Evolutionary conservation across 2,113 vertebrate genomes (phyloP).

Genomic region (Cinclus cinclus): DNA sequence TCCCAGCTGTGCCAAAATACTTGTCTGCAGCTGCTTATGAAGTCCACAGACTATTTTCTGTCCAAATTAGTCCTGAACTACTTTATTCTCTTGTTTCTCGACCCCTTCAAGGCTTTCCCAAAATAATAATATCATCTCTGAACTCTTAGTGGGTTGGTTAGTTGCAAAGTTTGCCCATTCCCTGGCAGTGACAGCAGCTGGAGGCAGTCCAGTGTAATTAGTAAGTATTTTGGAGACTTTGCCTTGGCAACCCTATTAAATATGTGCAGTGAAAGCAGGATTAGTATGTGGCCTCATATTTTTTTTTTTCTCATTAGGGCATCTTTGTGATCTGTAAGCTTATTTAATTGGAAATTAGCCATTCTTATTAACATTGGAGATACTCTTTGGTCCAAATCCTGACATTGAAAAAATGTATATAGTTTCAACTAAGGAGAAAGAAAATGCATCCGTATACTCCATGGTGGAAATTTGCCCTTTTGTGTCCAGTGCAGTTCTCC

Average conservation of each 20-base stretch:
- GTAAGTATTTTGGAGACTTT: constrained; percentile 32
- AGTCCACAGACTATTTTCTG: neutral
- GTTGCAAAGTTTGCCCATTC: neutral
- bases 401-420: constrained; percentile 4
- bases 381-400: neutral
- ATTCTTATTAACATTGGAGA: constrained; percentile 32
- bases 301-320: constrained; percentile 7
- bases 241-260: constrained; percentile 35
- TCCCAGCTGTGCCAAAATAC: neutral
- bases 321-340: constrained; percentile 26
- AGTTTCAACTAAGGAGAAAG: neutral
- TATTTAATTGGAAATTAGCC: constrained; percentile 51
- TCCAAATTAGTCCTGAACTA: neutral
- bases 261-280: constrained; percentile 36
- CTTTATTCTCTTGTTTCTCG: neutral
- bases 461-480: constrained; percentile 50
- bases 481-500: constrained; percentile 36
- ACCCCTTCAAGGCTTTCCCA: neutral
- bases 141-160: neutral
- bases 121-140: neutral
- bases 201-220: constrained; percentile 56
- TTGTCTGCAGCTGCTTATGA: neutral
- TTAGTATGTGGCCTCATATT: neutral
- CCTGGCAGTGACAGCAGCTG: neutral
- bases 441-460: neutral